Evolutionary conservation across 2,888 invertebrate species (phyloP).

Genomic region (Lymantria dispar): DNA sequence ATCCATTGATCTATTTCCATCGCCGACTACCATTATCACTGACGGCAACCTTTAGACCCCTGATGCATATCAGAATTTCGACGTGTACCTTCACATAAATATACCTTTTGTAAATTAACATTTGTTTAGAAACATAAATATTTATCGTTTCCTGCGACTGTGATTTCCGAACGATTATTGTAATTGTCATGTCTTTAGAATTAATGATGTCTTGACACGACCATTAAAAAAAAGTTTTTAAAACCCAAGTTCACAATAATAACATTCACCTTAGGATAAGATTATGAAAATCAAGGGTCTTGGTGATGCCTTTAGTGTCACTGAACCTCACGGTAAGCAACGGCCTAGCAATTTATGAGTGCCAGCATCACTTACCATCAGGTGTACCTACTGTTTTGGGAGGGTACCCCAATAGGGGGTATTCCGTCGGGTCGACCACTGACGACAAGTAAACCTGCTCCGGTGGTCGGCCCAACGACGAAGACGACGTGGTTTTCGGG

Average conservation of each 20-base stretch:
- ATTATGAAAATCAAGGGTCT: too few relatives aligned
- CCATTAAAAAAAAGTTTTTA: background rate
- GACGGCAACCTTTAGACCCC: slow-evolving; percentile 11
- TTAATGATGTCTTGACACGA: background rate
- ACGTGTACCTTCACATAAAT: slow-evolving; percentile 8
- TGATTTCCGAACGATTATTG: slow-evolving; percentile 21
- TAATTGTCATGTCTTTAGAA: slow-evolving; percentile 9
- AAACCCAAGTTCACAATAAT: background rate
- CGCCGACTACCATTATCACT: background rate
- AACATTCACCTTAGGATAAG: too few relatives aligned
- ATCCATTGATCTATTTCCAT: background rate
- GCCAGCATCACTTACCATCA: too few relatives aligned
- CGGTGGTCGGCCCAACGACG: too few relatives aligned
- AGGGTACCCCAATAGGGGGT: too few relatives aligned
- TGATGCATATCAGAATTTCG: slow-evolving; percentile 8
- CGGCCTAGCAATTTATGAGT: too few relatives aligned
- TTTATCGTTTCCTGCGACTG: slow-evolving; percentile 34
- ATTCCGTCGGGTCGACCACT: too few relatives aligned
- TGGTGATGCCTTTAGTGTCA: too few relatives aligned
- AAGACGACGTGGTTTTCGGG: too few relatives aligned
- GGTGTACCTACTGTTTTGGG: too few relatives aligned
- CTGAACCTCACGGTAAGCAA: too few relatives aligned
- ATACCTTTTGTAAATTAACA: slow-evolving; percentile 17
- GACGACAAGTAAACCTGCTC: too few relatives aligned
- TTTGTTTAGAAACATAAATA: slow-evolving; percentile 32